Evolutionary conservation across 2,113 vertebrate genomes (phyloP), one percentile per base, ranked within the genome.

Genomic region (Silurus glanis): DNA sequence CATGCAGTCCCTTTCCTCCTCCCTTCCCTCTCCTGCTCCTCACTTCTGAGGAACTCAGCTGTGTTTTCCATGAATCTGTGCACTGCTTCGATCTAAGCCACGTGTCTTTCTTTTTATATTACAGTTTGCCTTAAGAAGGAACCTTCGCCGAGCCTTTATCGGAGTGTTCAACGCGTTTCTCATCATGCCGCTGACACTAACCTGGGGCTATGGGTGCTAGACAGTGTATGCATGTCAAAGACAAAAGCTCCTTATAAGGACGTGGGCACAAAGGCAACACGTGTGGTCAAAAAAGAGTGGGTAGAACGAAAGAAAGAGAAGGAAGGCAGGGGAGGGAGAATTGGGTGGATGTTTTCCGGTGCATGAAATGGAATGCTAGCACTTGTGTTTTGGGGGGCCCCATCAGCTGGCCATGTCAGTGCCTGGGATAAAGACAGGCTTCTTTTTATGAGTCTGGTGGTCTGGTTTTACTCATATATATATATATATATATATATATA

Each of bases 201-300:
- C 80, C 59, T 53, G 71, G 28, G 51, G 80, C 71, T 23, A 10
- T 61, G 8, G 12, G 83, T 74, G 76, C 28, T 6, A 75, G 80
- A 59, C 56, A 25, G 66, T 53, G 82, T 55, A 76, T 61, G 74
- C 62, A 37, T 86, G 86, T 88, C 80, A 86, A 87, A 84, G 66
- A 74, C 91, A 66, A 83, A 82, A 83, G 71, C 51, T 83, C 86
- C 92, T 91, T 94, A 93, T 92, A 93, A 92, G 92, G 91, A 91
- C 80, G 23, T 78, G 80, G 71, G 87, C 59, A 67, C 71, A 87
- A 87, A 87, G 80, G 71, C 80, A 47, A 61, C 80, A 84, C 87
- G 56, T 88, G 61, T n/a, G 64, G 62, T 16, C 47, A 81, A 56
- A 79, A 58, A 55, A 66, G 56, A 61, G 84, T 47, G 67, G 82